Evolutionary conservation across 2,113 vertebrate species (phyloP).

Genomic region (Phrynosoma blainvillii): DNA sequence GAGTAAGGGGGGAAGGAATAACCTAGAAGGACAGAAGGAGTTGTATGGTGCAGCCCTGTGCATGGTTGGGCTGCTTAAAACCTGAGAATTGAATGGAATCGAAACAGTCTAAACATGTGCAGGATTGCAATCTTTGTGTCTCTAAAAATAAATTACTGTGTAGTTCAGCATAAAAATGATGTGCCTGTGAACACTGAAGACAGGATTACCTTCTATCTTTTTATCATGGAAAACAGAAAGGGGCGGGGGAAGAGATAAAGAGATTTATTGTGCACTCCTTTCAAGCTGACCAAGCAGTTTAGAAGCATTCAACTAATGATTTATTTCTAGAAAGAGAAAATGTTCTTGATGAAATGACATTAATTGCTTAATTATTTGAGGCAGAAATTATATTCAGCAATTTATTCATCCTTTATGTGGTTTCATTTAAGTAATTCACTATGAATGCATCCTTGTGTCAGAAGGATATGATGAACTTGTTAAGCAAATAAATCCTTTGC

Average conservation of each 20-base stretch:
- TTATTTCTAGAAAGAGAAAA: slow-evolving; percentile 75
- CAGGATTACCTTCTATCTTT: slow-evolving; percentile 68
- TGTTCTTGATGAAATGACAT: slow-evolving; percentile 72
- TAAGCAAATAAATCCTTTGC: slow-evolving; percentile 59
- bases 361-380: slow-evolving; percentile 80
- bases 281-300: slow-evolving; percentile 79
- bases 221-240: slow-evolving; percentile 69
- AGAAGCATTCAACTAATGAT: slow-evolving; percentile 71
- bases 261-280: slow-evolving; percentile 74
- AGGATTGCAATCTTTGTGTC: slow-evolving; percentile 53
- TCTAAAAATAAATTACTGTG: slow-evolving; percentile 73
- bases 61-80: background rate
- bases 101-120: slow-evolving; percentile 2
- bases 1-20: background rate
- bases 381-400: slow-evolving; percentile 72
- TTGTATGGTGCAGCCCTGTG: background rate
- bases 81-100: background rate
- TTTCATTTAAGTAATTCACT: slow-evolving; percentile 65
- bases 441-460: slow-evolving; percentile 64
- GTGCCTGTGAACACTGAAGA: slow-evolving; percentile 65
- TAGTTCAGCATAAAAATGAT: slow-evolving; percentile 70
- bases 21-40: background rate
- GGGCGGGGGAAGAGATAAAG: slow-evolving; percentile 49
- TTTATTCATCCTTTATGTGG: slow-evolving; percentile 68
- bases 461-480: slow-evolving; percentile 58